A percentile compares a stretch with the other conserved stretches of the same genome.
Conservation (phyloP, 2,797 vertebrate species). For the Argya squamiceps region DNA sequence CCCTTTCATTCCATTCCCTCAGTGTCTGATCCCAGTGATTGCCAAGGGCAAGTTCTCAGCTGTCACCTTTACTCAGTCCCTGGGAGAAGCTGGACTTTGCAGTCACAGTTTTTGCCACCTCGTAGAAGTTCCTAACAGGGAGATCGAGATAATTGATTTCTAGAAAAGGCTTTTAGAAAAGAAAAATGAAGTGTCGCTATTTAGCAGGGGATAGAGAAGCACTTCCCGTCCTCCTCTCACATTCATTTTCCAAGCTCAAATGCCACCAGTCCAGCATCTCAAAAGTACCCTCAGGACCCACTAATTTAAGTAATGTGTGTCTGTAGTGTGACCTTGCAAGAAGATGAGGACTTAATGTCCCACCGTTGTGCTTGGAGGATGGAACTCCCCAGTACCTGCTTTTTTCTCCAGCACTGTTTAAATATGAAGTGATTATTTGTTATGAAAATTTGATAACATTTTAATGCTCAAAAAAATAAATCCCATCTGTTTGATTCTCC, state of each 20-base stretch:
- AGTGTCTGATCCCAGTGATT: not conserved
- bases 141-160: not conserved
- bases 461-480: constrained; percentile 32
- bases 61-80: not conserved
- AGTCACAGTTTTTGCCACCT: not conserved
- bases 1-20: not conserved
- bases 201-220: not conserved
- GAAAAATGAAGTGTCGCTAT: not conserved
- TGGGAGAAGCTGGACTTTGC: not conserved
- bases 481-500: constrained; percentile 30
- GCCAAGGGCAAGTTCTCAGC: not conserved
- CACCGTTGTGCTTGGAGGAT: not conserved
- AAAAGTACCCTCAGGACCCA: not conserved
- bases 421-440: not conserved
- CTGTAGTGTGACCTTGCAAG: not conserved
- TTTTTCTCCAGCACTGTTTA: not conserved
- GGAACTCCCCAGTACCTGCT: not conserved
- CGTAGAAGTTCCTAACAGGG: accelerated
- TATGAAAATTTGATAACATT: not conserved
- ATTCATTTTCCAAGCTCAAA: not conserved
- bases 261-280: not conserved
- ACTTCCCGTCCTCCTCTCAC: not conserved
- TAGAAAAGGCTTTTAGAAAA: not conserved
- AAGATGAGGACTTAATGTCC: not conserved
- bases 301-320: not conserved